These are phyloP conservation scores for Synanthedon vespiformis DNA, from an alignment of 2,888 invertebrate genomes.

Conservation along the genomic window DNA sequence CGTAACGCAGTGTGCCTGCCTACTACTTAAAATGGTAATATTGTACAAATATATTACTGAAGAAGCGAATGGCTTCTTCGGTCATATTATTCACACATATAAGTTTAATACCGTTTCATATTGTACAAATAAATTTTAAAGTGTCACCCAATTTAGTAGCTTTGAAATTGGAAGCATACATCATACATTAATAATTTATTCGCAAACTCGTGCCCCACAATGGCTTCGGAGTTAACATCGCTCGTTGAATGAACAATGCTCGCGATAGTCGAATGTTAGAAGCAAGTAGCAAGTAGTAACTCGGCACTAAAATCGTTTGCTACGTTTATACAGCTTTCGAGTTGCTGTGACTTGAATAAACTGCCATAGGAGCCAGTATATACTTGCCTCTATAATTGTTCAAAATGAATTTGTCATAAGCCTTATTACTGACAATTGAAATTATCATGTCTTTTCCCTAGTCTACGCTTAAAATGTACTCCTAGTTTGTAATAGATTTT, in stretches of 20 bases:
- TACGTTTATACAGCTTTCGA: conserved; percentile 27
- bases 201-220: conserved; percentile 39
- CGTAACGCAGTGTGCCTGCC: no score
- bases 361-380: conserved; percentile 5
- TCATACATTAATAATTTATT: conserved; percentile 37
- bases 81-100: no score
- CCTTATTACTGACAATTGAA: background rate
- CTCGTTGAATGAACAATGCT: conserved; percentile 17
- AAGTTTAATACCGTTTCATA: no score
- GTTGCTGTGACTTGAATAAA: conserved; percentile 11
- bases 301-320: conserved; percentile 23
- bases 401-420: conserved; percentile 2
- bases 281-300: conserved; percentile 13
- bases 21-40: no score
- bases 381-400: conserved; percentile 4
- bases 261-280: conserved; percentile 14
- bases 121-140: no score
- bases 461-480: no score
- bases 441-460: no score
- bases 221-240: conserved; percentile 30
- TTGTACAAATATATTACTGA: no score
- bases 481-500: no score
- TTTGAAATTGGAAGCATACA: conserved; percentile 11
- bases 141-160: background rate
- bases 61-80: no score